A percentile compares a stretch with the other conserved stretches of the same genome.
phyloP scores from a whole-genome alignment of 2,113 vertebrate species.

The Serilophus lunatus region DNA sequence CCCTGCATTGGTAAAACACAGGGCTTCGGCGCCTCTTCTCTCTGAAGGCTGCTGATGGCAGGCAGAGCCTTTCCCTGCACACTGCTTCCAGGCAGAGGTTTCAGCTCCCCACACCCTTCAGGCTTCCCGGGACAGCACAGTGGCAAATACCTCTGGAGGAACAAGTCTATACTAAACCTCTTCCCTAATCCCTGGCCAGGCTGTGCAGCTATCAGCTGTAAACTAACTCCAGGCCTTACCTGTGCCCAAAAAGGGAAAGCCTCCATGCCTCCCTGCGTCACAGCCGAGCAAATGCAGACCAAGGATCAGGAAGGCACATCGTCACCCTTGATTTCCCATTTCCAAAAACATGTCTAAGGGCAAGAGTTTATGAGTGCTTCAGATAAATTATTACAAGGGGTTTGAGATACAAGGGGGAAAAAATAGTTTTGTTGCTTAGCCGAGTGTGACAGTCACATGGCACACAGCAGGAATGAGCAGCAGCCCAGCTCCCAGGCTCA shows the following conservation, averaged over 20 bases:
- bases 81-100: neutral
- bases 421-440: neutral
- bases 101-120: neutral
- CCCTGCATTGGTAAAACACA: fast-evolving
- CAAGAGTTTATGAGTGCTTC: neutral
- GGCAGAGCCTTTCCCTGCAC: neutral
- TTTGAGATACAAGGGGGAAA: conserved; percentile 17
- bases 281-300: neutral
- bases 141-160: neutral
- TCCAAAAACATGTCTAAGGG: neutral
- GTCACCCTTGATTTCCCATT: neutral
- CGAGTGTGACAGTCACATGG: neutral
- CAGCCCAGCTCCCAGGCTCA: fast-evolving
- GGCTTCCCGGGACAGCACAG: neutral
- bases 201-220: neutral
- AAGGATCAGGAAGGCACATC: neutral
- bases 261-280: neutral
- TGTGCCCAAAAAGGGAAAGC: neutral
- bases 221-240: neutral
- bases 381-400: conserved; percentile 36
- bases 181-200: neutral
- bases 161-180: neutral
- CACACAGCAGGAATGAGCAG: fast-evolving
- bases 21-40: neutral
- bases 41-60: neutral